These are phyloP conservation scores for Rhynchomys soricoides DNA, from an alignment of 2,113 vertebrate species.

Conservation along the genomic window DNA sequence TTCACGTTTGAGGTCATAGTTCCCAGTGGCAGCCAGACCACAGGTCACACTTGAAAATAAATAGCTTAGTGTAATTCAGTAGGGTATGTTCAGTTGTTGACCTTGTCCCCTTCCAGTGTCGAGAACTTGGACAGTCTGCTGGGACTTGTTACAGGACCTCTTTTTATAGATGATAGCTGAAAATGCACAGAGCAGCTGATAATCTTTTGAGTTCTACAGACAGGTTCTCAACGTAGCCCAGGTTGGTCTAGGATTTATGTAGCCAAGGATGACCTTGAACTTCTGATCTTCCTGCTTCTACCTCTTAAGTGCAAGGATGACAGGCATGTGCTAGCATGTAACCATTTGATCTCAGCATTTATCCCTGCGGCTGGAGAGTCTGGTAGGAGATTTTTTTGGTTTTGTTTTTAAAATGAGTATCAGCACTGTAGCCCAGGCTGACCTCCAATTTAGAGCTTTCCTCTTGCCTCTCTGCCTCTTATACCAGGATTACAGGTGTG, in stretches of 20 bases:
- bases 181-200: neutral
- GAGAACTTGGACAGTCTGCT: neutral
- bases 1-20: neutral
- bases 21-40: neutral
- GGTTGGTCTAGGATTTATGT: neutral
- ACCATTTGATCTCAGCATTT: conserved; percentile 26
- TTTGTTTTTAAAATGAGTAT: neutral
- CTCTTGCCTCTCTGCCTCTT: neutral
- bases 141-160: conserved; percentile 22
- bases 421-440: neutral
- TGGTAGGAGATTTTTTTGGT: too few species aligned
- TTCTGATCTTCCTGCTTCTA: neutral
- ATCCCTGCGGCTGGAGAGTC: neutral
- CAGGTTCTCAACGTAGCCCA: neutral
- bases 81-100: conserved; percentile 11
- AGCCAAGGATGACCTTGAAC: neutral
- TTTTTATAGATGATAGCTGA: neutral
- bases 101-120: neutral
- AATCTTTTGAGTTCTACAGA: neutral
- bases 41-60: neutral
- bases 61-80: neutral
- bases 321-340: neutral
- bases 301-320: neutral
- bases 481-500: neutral
- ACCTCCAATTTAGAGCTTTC: neutral